Evolutionary conservation across 2,113 vertebrate genomes (phyloP).

Genomic region (Onychostruthus taczanowskii): DNA sequence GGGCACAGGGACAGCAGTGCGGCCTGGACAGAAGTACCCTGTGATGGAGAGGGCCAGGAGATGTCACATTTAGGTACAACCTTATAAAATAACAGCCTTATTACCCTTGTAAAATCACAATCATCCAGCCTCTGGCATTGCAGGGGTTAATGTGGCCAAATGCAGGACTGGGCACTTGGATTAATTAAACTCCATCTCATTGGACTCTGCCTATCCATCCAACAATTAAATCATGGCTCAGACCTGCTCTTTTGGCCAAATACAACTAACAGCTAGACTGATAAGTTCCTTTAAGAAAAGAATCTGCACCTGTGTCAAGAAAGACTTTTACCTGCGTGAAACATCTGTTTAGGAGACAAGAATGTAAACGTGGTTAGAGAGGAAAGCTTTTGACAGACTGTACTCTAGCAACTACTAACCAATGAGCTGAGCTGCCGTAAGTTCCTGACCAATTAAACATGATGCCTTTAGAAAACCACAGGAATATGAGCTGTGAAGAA

Average conservation of each 20-base stretch:
- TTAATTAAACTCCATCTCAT: neutral
- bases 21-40: conserved; percentile 84
- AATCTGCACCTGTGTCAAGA: neutral
- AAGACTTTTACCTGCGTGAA: too few species aligned
- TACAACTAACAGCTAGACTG: neutral
- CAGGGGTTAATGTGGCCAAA: neutral
- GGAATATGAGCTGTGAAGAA: neutral
- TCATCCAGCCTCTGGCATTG: neutral
- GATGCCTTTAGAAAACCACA: neutral
- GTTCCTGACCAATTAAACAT: neutral
- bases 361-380: neutral
- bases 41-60: neutral
- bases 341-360: neutral
- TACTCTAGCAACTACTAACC: too few species aligned
- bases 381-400: neutral
- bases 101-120: neutral
- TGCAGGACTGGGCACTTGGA: neutral
- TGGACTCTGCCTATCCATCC: neutral
- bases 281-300: fast-evolving
- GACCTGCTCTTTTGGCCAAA: neutral
- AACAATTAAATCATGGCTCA: neutral
- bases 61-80: neutral
- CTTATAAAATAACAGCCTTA: neutral
- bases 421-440: neutral
- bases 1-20: conserved; percentile 67